A percentile compares a stretch with the other conserved stretches of the same genome.
These are phyloP conservation scores for Coptodon bakossiorum DNA, from an alignment of 2,113 vertebrate genomes.

Conservation along the genomic window DNA sequence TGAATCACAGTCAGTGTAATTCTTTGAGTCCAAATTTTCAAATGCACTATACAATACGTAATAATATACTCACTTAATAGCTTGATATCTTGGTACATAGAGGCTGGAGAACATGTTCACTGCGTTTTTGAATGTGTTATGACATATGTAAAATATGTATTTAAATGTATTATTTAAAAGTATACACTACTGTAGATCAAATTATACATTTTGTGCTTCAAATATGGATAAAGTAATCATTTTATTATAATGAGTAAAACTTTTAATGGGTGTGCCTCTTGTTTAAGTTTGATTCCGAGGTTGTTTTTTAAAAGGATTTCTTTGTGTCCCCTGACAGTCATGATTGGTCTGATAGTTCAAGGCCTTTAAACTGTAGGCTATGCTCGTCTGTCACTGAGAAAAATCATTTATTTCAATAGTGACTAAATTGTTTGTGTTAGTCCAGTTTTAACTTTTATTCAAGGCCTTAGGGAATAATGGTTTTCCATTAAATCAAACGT, in stretches of 20 bases:
- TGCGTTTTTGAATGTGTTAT: background rate
- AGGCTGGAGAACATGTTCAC: background rate
- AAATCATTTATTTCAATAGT: background rate
- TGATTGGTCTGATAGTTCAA: background rate
- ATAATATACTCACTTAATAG: background rate
- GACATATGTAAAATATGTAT: background rate
- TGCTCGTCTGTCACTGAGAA: background rate
- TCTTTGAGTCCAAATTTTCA: background rate
- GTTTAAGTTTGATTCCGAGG: background rate
- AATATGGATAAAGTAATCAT: background rate
- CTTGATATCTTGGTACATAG: background rate
- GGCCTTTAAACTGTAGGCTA: background rate
- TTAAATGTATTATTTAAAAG: background rate
- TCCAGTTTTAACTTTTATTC: background rate
- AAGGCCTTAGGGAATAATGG: background rate
- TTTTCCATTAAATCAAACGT: constrained; percentile 1
- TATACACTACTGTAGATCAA: background rate
- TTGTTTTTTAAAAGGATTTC: background rate
- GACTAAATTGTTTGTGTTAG: background rate
- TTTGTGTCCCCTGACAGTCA: background rate
- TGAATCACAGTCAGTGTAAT: background rate
- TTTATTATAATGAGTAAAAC: background rate
- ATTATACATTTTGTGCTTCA: background rate
- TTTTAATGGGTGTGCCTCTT: background rate
- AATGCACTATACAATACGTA: background rate